These are phyloP conservation scores for Suncus etruscus DNA, from an alignment of 2,113 vertebrate species.

Conservation along the genomic window DNA sequence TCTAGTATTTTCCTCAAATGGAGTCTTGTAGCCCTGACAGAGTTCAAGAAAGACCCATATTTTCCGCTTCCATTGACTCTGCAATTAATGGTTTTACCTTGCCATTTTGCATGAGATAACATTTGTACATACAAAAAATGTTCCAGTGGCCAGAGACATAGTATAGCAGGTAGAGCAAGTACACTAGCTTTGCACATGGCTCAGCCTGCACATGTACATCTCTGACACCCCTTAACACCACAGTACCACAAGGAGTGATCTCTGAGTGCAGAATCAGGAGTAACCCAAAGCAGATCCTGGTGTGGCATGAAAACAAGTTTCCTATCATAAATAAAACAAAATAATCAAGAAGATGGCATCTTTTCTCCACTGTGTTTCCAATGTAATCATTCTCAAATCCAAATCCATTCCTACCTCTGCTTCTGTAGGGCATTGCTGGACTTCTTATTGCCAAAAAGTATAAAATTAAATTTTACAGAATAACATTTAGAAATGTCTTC, in stretches of 20 bases:
- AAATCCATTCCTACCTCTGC: background rate
- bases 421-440: background rate
- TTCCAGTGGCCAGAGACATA: no score
- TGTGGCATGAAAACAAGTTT: no score
- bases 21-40: background rate
- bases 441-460: background rate
- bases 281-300: no score
- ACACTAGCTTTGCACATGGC: no score
- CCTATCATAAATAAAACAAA: no score
- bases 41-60: background rate
- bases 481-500: background rate
- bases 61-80: background rate
- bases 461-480: conserved; percentile 18
- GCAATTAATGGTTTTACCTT: background rate
- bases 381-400: background rate
- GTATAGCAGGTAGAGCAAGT: no score
- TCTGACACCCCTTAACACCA: background rate
- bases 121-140: background rate
- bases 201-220: no score
- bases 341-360: background rate
- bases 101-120: background rate
- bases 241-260: no score
- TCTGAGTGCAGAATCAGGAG: no score
- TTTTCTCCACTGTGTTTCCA: background rate
- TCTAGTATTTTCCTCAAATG: background rate